Evolutionary conservation across 1,140 invertebrate genomes (phyloP).

Genomic region (Luehdorfia chinensis): DNA sequence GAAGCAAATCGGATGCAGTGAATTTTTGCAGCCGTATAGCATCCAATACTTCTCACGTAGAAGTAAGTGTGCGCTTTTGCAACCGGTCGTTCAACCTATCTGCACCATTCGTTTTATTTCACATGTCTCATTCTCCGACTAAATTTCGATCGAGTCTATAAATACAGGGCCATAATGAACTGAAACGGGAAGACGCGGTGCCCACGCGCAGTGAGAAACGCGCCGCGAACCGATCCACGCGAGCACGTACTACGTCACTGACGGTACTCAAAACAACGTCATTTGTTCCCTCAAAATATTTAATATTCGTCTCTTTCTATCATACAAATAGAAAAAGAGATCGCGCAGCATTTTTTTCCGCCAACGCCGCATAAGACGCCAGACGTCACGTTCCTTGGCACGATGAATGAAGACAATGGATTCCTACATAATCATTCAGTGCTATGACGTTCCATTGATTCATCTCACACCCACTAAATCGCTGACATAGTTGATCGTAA

Average conservation of each 20-base stretch:
- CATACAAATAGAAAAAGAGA: conserved; percentile 2
- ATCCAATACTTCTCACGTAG: neutral
- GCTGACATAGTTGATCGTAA: conserved; percentile 2
- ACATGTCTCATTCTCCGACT: conserved; percentile 24
- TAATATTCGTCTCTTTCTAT: conserved; percentile 5
- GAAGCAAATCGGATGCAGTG: no score
- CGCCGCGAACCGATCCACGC: conserved; percentile 36
- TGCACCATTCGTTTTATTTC: conserved; percentile 24
- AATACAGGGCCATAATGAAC: conserved; percentile 63
- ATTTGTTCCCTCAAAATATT: conserved; percentile 8
- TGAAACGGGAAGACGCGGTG: conserved; percentile 29
- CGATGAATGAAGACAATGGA: conserved; percentile 11
- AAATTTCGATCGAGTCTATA: conserved; percentile 52
- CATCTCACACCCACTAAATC: conserved; percentile 7
- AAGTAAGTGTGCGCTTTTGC: neutral
- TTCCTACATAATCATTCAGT: no score
- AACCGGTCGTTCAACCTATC: conserved; percentile 22
- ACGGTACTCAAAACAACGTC: conserved; percentile 12
- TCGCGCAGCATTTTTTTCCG: neutral
- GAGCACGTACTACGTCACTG: conserved; percentile 18
- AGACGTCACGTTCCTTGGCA: no score
- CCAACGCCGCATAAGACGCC: neutral
- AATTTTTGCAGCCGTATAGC: no score
- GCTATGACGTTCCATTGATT: conserved; percentile 12
- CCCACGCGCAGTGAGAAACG: conserved; percentile 43